phyloP scores from a whole-genome alignment of 2,888 invertebrate species.

The Rhaphigaster nebulosa region DNA sequence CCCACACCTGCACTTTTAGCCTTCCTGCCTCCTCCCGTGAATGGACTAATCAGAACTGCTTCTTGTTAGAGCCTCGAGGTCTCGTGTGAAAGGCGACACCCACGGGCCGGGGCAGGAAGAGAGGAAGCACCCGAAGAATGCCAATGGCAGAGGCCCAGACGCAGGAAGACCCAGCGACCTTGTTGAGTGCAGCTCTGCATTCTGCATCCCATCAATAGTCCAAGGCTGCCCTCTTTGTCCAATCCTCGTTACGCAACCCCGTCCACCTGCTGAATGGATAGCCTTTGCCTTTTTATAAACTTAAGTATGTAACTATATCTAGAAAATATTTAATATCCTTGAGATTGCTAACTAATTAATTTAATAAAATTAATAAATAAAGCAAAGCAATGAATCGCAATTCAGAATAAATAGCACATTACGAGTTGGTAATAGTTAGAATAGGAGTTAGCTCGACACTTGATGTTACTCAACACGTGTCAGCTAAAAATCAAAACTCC shows the following conservation, averaged over 20 bases:
- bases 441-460: no score
- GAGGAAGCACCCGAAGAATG: background rate
- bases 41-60: background rate
- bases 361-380: background rate
- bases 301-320: background rate
- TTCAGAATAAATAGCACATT: background rate
- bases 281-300: no score
- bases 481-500: no score
- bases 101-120: background rate
- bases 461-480: no score
- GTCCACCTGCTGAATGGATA: background rate
- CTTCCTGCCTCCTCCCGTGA: background rate
- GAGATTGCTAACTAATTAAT: background rate
- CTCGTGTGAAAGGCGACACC: slow-evolving; percentile 16
- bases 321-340: background rate
- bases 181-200: background rate
- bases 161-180: background rate
- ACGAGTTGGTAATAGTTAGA: no score
- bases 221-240: slow-evolving; percentile 4
- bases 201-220: background rate
- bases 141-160: background rate
- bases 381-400: background rate
- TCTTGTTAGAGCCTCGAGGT: background rate
- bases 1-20: background rate
- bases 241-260: background rate